Conservation (phyloP, 2,113 vertebrate genomes). For the Aptenodytes patagonicus region DNA sequence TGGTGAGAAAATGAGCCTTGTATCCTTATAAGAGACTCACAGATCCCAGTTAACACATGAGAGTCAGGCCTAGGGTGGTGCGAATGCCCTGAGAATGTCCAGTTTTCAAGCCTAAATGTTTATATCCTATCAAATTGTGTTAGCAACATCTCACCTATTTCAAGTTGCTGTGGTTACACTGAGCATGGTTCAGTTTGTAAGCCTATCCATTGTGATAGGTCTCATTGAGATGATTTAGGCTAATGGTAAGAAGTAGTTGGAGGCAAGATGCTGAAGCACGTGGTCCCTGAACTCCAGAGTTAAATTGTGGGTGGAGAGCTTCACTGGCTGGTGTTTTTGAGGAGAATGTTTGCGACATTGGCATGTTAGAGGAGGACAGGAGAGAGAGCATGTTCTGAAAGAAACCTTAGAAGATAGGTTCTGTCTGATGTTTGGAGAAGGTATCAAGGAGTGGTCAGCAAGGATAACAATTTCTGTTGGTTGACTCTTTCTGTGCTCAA, state of each 20-base stretch:
- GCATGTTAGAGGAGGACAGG: neutral
- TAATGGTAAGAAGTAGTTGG: neutral
- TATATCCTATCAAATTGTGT: neutral
- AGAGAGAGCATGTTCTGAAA: neutral
- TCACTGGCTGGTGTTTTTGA: neutral
- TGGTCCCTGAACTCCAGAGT: neutral
- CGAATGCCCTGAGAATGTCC: neutral
- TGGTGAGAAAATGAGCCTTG: neutral
- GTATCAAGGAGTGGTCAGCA: neutral
- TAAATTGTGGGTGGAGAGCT: neutral
- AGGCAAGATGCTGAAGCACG: rapidly evolving
- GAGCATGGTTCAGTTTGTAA: neutral
- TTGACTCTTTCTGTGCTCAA: neutral
- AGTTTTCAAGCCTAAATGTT: neutral
- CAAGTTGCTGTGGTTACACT: neutral
- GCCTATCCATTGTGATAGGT: rapidly evolving
- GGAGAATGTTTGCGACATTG: rapidly evolving
- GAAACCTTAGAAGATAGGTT: neutral
- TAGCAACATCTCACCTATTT: neutral
- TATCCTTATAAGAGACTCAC: neutral
- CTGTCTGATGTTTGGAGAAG: neutral
- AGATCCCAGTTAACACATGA: rapidly evolving
- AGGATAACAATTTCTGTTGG: neutral
- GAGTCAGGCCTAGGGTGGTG: neutral
- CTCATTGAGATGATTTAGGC: neutral